phyloP scores from a whole-genome alignment of 1,140 invertebrate genomes.

The Dinoponera quadriceps region DNA sequence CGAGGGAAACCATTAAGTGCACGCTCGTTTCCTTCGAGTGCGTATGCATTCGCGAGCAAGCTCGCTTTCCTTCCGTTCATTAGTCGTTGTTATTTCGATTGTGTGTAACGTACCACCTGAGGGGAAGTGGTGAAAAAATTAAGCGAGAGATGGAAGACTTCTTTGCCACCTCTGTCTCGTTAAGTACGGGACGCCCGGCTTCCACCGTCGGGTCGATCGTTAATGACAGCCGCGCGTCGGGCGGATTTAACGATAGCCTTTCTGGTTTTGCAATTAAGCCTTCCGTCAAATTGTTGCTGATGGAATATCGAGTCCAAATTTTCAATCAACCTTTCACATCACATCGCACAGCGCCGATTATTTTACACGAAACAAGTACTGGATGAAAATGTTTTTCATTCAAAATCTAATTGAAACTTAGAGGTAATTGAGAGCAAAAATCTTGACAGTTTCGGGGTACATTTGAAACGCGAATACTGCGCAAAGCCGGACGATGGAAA shows the following conservation, averaged over 20 bases:
- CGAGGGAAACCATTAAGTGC: constrained; percentile 46
- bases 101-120: not conserved
- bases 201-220: constrained; percentile 22
- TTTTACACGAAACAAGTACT: too few relatives aligned
- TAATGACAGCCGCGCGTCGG: constrained; percentile 41
- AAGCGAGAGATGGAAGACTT: not conserved
- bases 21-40: constrained; percentile 51
- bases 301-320: constrained; percentile 48
- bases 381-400: too few relatives aligned
- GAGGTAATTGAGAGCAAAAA: too few relatives aligned
- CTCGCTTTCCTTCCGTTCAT: not conserved
- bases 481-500: not conserved
- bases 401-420: too few relatives aligned
- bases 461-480: too few relatives aligned
- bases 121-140: not conserved
- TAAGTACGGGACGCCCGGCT: not conserved
- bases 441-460: not conserved
- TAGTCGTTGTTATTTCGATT: not conserved
- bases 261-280: constrained; percentile 30
- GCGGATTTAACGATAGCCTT: constrained; percentile 10
- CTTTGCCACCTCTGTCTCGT: not conserved
- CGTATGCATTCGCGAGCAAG: constrained; percentile 6
- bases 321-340: constrained; percentile 2
- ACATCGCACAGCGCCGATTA: too few relatives aligned
- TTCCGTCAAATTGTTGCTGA: constrained; percentile 39